phyloP scores from a whole-genome alignment of 1,140 invertebrate species.

The Diploscapter pachys region DNA sequence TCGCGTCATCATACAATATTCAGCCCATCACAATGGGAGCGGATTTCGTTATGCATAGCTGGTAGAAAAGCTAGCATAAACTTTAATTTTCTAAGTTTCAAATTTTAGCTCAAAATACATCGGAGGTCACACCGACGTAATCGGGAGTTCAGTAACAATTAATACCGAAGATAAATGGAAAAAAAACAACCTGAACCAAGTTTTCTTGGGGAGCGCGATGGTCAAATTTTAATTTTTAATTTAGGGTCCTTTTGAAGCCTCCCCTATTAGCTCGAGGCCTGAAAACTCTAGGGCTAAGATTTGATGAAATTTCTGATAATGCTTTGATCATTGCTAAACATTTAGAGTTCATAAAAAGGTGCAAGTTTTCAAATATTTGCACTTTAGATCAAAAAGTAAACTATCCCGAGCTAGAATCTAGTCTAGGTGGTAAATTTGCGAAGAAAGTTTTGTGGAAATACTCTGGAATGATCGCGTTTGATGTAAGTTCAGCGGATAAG shows the following conservation, averaged over 20 bases:
- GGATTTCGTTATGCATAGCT: conserved; percentile 28
- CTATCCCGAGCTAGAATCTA: conserved; percentile 16
- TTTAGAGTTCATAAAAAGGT: conserved; percentile 1
- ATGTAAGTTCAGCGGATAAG: conserved; percentile 19
- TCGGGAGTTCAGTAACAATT: conserved; percentile 21
- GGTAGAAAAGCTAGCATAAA: conserved; percentile 1
- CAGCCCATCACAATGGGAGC: conserved; percentile 19
- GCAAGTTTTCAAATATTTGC: not conserved
- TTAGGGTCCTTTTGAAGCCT: conserved; percentile 23
- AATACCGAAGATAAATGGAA: conserved; percentile 15
- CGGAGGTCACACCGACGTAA: conserved; percentile 30
- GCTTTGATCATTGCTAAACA: conserved; percentile 19
- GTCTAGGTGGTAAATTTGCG: conserved; percentile 10
- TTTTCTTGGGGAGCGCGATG: conserved; percentile 27
- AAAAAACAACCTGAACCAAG: conserved; percentile 20
- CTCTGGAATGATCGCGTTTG: conserved; percentile 33
- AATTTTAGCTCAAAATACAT: conserved; percentile 28
- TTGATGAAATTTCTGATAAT: conserved; percentile 21
- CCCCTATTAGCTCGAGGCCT: conserved; percentile 20
- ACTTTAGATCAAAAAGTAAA: not conserved
- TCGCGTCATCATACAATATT: conserved; percentile 18
- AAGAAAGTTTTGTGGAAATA: conserved; percentile 11
- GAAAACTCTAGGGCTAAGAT: conserved; percentile 20
- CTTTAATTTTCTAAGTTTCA: not conserved
- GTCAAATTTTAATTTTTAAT: conserved; percentile 6